Evolutionary conservation across 2,888 invertebrate genomes (phyloP), one percentile per base, ranked within the genome.

Genomic region (Apoda limacodes): DNA sequence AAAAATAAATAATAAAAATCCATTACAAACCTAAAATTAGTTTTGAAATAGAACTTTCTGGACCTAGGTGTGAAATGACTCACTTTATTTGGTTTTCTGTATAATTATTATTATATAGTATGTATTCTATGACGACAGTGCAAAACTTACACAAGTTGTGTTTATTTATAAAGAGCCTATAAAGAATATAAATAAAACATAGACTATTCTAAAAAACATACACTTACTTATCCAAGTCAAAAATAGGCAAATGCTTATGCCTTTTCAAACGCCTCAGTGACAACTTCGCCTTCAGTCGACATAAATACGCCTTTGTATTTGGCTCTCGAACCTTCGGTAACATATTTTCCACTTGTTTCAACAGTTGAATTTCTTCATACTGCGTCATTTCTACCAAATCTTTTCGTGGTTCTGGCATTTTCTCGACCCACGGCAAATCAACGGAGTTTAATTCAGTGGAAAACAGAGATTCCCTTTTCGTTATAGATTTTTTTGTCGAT

Each of bases 191-290:
- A 7, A 22, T 22, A 7, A n/a, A n/a, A n/a, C n/a, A n/a, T n/a
- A n/a, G n/a, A n/a, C n/a, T n/a, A n/a, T n/a, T n/a, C n/a, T 9
- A 6, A 11, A 4, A 11, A 21, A 12, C 2, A 15, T 9, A 20
- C 19, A 52, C 67, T 62, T 35, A 80, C 81, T 63, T 74, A 34
- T 80, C 81, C 28, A 81, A 49, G 55, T 80, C 69, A 36, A 81
- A 82, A 1, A 75, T 28, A 0, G 78, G 76, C 38, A 76, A 34
- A 40, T 71, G 75, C 15, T 69, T 75, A 28, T 74, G 78, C 14
- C 78, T 52, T 43, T 81, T 81, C 17, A 76, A 39, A 27, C 76
- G 52, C 5, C 81, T 44, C 11, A 82, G 30, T 4, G 71, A 53
- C 13, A 82, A 35, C 27, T 75, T 78, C 0, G 81, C 76, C 24